Evolutionary conservation across 2,888 invertebrate species (phyloP), one percentile per base, ranked within the genome.

Genomic region (Sminthurinus aureus): DNA sequence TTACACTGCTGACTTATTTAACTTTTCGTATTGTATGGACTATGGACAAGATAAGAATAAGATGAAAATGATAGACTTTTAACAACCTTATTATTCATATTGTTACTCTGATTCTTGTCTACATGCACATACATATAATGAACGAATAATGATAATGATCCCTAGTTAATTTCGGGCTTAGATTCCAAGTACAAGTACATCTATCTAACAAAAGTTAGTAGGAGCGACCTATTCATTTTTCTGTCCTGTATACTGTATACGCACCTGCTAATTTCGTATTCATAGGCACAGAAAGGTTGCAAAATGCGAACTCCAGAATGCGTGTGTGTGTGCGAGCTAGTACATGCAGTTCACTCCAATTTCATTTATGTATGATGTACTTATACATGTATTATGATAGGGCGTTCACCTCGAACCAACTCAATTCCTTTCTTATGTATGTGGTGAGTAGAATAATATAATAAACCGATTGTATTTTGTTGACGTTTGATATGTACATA

Each of bases 331-430:
- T 73, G 73, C 15, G 73, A 24, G 73, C 73, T 73, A n/a, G n/a
- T n/a, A 38, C 38, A 38, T 38, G 73, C 22, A 73, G 26, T 24
- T 73, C 73, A 73, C 15, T 73, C 26, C 38, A 26, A 26, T 73
- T 73, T 73, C 73, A 26, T 38, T 38, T 38, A 38, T 75, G 50
- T 50, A 13, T n/a, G 4, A 67, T 67, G 67, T 67, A n/a, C 20
- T 67, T 22, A 20, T 67, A 22, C 67, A 22, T 67, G 67, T 20
- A 69, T 50, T 69, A 73, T 66, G 84, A 84, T 84, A 84, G 86
- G 84, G 84, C 85, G 83, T 85, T 85, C 85, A 85, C 85, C 85
- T 84, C 78, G n/a, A 11, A 50, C n/a, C 74, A 51, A 76, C n/a
- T 75, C 50, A 18, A 18, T 20, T 51, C 38, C 26, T 51, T n/a